Conservation (phyloP, 2,797 vertebrate species). For the Nothura maculosa region DNA sequence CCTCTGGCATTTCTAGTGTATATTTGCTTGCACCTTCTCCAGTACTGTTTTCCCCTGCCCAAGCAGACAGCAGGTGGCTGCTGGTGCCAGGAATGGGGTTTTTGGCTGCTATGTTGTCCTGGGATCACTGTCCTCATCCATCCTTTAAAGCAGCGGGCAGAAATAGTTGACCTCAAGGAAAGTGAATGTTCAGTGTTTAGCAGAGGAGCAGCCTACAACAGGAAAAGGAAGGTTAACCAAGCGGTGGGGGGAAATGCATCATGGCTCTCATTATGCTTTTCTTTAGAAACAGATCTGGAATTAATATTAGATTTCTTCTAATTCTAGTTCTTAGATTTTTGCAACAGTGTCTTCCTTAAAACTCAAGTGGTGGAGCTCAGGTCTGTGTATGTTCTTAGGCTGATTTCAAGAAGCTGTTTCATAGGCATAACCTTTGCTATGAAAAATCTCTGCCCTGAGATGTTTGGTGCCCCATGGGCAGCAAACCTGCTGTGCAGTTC, state of each 20-base stretch:
- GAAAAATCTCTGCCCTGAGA: conserved; percentile 44
- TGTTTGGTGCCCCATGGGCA: background rate
- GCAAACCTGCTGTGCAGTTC: conserved; percentile 48
- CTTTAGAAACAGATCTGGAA: background rate
- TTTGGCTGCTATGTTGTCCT: fast-evolving
- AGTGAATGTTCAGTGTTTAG: background rate
- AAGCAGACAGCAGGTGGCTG: background rate
- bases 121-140: background rate
- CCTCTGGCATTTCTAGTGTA: background rate
- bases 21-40: background rate
- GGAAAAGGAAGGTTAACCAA: background rate
- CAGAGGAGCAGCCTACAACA: background rate
- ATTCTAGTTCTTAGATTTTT: background rate
- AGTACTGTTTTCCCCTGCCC: background rate
- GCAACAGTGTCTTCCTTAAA: background rate
- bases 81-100: background rate
- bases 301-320: no score
- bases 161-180: background rate
- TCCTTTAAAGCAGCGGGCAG: background rate
- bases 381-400: conserved; percentile 1
- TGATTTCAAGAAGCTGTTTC: conserved; percentile 38
- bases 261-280: background rate
- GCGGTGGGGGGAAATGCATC: background rate
- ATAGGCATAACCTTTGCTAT: conserved; percentile 33
- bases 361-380: background rate